phyloP scores from a whole-genome alignment of 1,140 invertebrate species.

The Akabosia matsudoensis region DNA sequence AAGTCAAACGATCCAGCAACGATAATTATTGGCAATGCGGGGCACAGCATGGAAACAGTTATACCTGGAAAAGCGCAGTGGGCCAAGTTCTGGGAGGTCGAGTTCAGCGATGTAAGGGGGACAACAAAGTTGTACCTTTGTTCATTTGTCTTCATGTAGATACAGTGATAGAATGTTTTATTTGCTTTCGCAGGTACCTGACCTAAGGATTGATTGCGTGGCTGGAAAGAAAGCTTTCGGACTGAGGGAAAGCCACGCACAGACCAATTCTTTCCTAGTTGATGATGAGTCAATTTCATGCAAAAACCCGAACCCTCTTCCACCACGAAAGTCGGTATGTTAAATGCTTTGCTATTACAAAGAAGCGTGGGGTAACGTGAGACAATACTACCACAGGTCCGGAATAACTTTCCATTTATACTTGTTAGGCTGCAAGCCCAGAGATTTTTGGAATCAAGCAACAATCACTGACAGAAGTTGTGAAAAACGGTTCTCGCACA shows the following conservation, averaged over 20 bases:
- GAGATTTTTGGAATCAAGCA: not conserved
- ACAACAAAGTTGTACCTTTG: not conserved
- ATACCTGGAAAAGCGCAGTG: not conserved
- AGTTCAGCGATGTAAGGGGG: not conserved
- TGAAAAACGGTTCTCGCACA: not conserved
- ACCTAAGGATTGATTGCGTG: not conserved
- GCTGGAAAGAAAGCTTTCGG: slow-evolving; percentile 3
- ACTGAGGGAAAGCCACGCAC: not conserved
- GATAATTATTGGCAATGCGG: not conserved
- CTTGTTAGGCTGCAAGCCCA: not conserved
- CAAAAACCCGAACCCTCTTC: slow-evolving; percentile 6
- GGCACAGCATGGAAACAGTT: not conserved
- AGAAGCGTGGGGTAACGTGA: not conserved
- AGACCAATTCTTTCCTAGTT: not conserved
- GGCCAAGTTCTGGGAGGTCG: slow-evolving; percentile 1
- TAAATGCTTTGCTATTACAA: too few species aligned
- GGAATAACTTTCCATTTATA: not conserved
- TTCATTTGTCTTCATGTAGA: not conserved
- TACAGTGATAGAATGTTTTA: not conserved
- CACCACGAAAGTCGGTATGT: not conserved
- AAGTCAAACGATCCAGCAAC: not conserved
- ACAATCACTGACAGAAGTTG: not conserved
- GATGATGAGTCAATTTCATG: not conserved
- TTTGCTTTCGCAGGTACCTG: not conserved
- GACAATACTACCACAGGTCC: too few species aligned